Evolutionary conservation across 2,888 invertebrate genomes (phyloP), one percentile per base, ranked within the genome.

Genomic region (Temnothorax ravouxi): DNA sequence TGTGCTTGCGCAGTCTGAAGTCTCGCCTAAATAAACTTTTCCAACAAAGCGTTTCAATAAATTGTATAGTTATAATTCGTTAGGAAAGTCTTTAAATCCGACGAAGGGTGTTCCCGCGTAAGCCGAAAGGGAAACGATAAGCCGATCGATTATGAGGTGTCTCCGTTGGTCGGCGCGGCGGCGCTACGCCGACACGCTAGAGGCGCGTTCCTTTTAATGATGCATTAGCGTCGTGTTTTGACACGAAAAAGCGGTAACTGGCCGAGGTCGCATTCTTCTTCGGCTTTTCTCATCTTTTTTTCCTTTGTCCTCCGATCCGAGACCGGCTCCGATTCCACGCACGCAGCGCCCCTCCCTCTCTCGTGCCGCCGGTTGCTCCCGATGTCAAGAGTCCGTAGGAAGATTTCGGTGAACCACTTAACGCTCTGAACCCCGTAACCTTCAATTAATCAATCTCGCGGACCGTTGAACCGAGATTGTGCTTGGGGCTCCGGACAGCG

Each of bases 141-240:
- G 79, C 71, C 90, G 44, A 90, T 90, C 91, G 89, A 90, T 90
- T 88, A 88, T 85, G 62, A 86, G 79, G 88, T 89, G 89, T 88
- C 88, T 81, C 81, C 41, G 85, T 85, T 85, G 86, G 61, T 47
- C 64, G 90, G 90, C 89, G 89, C 85, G 61, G 41, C 64, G 90
- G 90, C 34, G 34, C 34, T 89, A 86, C 71, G 83, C 69, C 79
- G 85, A 86, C 84, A 87, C 77, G 82, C 67, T 83, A 84, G 83
- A 81, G 88, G 81, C 87, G 86, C 87, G 87, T 85, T 85, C 87
- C 83, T 91, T 91, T 89, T 91, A 91, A 93, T 91, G 92, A 93
- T 93, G 91, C 91, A 93, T 93, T 91, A 92, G 93, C 87, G 90
- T 89, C 89, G 89, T 93, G 91, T 92, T 93, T 92, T 93, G 93